phyloP scores from a whole-genome alignment of 1,140 invertebrate species.

The Formica selysi region DNA sequence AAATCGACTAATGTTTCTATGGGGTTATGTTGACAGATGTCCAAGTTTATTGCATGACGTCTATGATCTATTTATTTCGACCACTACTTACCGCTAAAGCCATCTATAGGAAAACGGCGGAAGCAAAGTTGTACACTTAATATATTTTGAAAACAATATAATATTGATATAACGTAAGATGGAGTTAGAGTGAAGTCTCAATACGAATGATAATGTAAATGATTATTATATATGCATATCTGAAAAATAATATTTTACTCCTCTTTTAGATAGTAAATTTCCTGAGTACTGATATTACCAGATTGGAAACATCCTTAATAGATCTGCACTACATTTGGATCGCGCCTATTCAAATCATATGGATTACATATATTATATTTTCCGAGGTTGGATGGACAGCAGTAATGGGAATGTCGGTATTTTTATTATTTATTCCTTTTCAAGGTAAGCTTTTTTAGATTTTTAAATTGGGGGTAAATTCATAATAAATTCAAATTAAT shows the following conservation, averaged over 20 bases:
- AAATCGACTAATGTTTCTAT: too few species aligned
- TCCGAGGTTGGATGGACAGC: slow-evolving; percentile 91
- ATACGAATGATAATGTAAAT: background rate
- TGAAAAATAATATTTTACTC: background rate
- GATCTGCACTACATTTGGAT: slow-evolving; percentile 93
- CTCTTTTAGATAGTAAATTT: slow-evolving; percentile 96
- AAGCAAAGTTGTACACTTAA: too few species aligned
- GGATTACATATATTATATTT: slow-evolving; percentile 93
- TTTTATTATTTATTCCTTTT: slow-evolving; percentile 94
- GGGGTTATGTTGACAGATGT: too few species aligned
- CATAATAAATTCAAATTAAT: too few species aligned
- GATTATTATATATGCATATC: background rate
- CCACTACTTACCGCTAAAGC: too few species aligned
- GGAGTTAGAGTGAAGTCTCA: too few species aligned
- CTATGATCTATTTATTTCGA: too few species aligned
- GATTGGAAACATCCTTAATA: slow-evolving; percentile 90
- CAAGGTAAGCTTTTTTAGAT: slow-evolving; percentile 88
- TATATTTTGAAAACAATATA: background rate
- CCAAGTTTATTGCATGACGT: too few species aligned
- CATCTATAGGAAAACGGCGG: too few species aligned
- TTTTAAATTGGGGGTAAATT: too few species aligned
- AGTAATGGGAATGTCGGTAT: slow-evolving; percentile 91
- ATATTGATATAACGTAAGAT: too few species aligned
- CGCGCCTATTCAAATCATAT: slow-evolving; percentile 92
- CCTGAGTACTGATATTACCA: slow-evolving; percentile 95